Base-by-base conservation (phyloP, 2,888 invertebrate species). In the Subacronicta megacephala region DNA sequence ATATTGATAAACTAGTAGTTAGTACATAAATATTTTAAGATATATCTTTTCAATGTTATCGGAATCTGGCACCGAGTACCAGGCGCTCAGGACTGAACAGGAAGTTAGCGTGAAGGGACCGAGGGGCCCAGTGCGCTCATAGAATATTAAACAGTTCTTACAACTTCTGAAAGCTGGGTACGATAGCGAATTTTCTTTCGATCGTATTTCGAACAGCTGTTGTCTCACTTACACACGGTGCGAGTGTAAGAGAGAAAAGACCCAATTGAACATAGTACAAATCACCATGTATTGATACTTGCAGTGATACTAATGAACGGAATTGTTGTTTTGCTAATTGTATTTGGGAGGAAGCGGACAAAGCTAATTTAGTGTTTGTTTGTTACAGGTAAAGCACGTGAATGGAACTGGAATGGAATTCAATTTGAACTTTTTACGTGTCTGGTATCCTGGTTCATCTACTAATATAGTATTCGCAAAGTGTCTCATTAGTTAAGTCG, bases 111-210 rank as follows among this genome's bases (percentile, higher is more conserved):
- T 68, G 77, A 69, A 80, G 82, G 81, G 78, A 78, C 78, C 67
- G 69, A 69, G 72, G 73, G 75, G 75, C 78, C 65, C 66, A 71
- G 61, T 61, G 82, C 87, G 83, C 72, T 72, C 68, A 66, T 75
- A 72, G 91, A 90, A 90, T 92, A 84, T 83, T 87, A 89, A 90
- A 82, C 82, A 84, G 80, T 77, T 83, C 82, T 77, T 65, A 68
- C 78, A 76, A 80, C 72, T 75, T 77, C 79, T 74, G 66, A 73
- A 77, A 75, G 72, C 75, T 72, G 75, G 52, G 70, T 59, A 62
- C 65, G 44, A 62, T 62, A 71, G 75, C 69, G 62, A 72, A 61
- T 69, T 77, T 81, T 72, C 72, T 76, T 73, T 62, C 64, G 62
- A 64, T 49, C 53, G 54, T 38, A 41, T 13, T 57, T 57, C 33